These are phyloP conservation scores for Eumaeus atala DNA, from an alignment of 1,140 invertebrate genomes.

Conservation along the genomic window DNA sequence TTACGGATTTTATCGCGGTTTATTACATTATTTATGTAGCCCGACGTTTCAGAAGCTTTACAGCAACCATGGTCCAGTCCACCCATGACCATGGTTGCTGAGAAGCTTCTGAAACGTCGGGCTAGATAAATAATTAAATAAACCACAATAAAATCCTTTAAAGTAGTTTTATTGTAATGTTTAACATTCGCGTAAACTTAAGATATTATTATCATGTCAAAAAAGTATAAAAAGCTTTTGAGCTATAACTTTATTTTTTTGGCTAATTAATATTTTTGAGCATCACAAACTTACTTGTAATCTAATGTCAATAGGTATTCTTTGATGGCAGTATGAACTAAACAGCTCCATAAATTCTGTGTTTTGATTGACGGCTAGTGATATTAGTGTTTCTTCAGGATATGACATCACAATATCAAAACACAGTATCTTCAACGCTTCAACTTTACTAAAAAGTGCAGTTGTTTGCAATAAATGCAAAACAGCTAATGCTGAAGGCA, in stretches of 20 bases:
- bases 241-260: no score
- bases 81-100: no score
- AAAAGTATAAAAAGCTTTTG: not conserved
- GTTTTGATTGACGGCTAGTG: constrained; percentile 25
- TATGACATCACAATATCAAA: constrained; percentile 41
- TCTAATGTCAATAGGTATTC: constrained; percentile 30
- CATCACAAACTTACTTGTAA: constrained; percentile 31
- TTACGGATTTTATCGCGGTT: no score
- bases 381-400: constrained; percentile 38
- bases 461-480: constrained; percentile 39
- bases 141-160: no score
- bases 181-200: no score
- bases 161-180: no score
- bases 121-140: no score
- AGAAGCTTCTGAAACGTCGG: no score
- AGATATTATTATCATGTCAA: no score
- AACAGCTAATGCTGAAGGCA: constrained; percentile 39
- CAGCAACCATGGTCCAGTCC: no score
- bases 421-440: constrained; percentile 35
- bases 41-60: no score
- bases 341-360: constrained; percentile 37
- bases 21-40: no score
- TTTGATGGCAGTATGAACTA: constrained; percentile 35
- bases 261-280: not conserved
- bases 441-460: constrained; percentile 28